A percentile compares a stretch with the other conserved stretches of the same genome.
Evolutionary conservation across 2,113 vertebrate genomes (phyloP).

Genomic region (Ictidomys tridecemlineatus): DNA sequence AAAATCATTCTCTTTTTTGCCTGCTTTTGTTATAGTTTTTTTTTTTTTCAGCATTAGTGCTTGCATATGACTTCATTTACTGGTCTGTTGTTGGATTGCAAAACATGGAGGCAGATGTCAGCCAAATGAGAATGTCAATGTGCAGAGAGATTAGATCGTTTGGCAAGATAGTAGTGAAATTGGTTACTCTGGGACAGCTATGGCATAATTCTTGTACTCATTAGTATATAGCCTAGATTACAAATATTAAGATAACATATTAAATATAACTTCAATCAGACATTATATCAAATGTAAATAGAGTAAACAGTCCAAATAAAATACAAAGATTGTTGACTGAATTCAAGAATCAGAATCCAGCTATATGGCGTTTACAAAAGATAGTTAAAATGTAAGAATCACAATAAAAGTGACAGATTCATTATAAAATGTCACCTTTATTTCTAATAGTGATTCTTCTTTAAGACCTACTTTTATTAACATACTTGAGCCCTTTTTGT

Average conservation of each 20-base stretch:
- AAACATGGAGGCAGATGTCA: background rate
- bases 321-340: background rate
- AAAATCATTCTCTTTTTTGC: background rate
- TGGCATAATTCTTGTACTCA: background rate
- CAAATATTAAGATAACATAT: background rate
- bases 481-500: background rate
- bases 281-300: background rate
- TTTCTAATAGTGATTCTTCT: background rate
- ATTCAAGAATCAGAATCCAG: background rate
- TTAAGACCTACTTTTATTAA: background rate
- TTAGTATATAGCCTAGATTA: background rate
- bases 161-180: background rate
- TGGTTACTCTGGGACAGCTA: background rate
- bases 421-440: background rate
- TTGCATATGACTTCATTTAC: background rate
- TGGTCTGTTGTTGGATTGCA: background rate
- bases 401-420: background rate
- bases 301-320: background rate
- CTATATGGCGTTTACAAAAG: background rate
- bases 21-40: background rate
- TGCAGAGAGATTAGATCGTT: background rate
- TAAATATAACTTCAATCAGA: background rate
- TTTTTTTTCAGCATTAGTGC: background rate
- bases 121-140: background rate
- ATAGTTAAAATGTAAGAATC: background rate